phyloP scores from a whole-genome alignment of 2,888 invertebrate genomes.

The Plebejus melissa region DNA sequence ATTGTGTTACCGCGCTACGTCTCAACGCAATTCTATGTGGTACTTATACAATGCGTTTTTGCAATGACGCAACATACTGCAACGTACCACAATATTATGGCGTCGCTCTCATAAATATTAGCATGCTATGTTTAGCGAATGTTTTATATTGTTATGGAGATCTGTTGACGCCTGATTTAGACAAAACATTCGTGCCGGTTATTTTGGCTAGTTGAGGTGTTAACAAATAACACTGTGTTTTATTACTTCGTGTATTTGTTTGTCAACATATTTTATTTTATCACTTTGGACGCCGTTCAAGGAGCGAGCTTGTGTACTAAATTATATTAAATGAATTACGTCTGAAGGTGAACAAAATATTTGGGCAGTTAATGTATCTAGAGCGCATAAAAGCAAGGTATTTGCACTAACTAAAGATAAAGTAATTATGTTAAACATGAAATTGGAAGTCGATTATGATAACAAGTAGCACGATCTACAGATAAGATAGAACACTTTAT shows the following conservation, averaged over 20 bases:
- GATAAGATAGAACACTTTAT: conserved; percentile 6
- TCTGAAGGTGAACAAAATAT: conserved; percentile 20
- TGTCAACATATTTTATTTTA: conserved; percentile 22
- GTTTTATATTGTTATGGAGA: conserved; percentile 4
- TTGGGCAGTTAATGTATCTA: background rate
- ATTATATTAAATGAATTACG: conserved; percentile 10
- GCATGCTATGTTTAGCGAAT: background rate
- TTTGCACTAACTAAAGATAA: background rate
- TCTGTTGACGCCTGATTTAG: background rate
- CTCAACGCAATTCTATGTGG: background rate
- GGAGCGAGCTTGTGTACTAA: background rate
- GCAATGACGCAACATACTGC: background rate
- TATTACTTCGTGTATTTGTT: conserved; percentile 9
- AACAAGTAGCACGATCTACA: background rate
- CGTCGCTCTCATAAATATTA: background rate
- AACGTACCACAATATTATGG: background rate
- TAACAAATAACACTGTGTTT: background rate
- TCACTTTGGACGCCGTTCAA: conserved; percentile 14
- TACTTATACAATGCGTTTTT: background rate
- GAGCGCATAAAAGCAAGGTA: background rate
- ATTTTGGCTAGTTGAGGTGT: conserved; percentile 4
- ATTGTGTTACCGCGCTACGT: background rate
- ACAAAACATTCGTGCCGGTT: conserved; percentile 2
- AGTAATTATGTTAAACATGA: conserved; percentile 2
- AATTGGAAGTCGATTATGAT: conserved; percentile 12